phyloP scores from a whole-genome alignment of 2,888 invertebrate genomes.

The Pseudanteris insignis region DNA sequence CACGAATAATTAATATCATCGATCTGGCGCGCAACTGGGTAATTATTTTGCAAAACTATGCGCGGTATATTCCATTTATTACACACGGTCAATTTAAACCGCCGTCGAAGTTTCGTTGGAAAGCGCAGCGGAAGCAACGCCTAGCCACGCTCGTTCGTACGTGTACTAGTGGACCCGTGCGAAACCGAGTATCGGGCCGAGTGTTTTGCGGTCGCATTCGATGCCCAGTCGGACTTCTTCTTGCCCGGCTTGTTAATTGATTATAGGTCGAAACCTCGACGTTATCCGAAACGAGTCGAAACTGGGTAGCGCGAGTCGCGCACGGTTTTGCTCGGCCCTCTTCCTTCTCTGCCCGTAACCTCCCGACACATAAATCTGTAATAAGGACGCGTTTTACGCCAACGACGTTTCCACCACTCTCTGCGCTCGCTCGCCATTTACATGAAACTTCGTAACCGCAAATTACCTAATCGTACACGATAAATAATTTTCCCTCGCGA shows the following conservation, averaged over 20 bases:
- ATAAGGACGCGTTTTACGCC: too few relatives aligned
- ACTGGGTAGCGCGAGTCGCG: slow-evolving; percentile 46
- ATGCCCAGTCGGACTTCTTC: slow-evolving; percentile 47
- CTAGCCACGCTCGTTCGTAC: slow-evolving; percentile 2
- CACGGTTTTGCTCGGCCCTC: slow-evolving; percentile 41
- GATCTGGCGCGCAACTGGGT: slow-evolving; percentile 7
- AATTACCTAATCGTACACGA: too few relatives aligned
- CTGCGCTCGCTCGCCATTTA: too few relatives aligned
- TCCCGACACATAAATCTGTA: too few relatives aligned
- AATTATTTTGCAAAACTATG: slow-evolving; percentile 20
- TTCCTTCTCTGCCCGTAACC: too few relatives aligned
- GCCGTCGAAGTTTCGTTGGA: slow-evolving; percentile 19
- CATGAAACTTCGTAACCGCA: too few relatives aligned
- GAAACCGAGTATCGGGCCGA: slow-evolving; percentile 38
- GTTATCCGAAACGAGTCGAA: slow-evolving; percentile 46
- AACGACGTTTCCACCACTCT: too few relatives aligned
- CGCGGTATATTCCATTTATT: slow-evolving; percentile 25
- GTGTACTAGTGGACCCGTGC: slow-evolving; percentile 36
- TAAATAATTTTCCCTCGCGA: too few relatives aligned
- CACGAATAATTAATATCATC: slow-evolving; percentile 9
- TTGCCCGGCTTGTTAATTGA: slow-evolving; percentile 58
- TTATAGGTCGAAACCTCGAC: slow-evolving; percentile 55
- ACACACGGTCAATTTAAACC: slow-evolving; percentile 37
- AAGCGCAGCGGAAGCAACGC: slow-evolving; percentile 26
- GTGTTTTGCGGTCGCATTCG: slow-evolving; percentile 41